A percentile compares a stretch with the other conserved stretches of the same genome.
Conservation (phyloP, 2,888 invertebrate genomes). For the Trichopria drosophilae region DNA sequence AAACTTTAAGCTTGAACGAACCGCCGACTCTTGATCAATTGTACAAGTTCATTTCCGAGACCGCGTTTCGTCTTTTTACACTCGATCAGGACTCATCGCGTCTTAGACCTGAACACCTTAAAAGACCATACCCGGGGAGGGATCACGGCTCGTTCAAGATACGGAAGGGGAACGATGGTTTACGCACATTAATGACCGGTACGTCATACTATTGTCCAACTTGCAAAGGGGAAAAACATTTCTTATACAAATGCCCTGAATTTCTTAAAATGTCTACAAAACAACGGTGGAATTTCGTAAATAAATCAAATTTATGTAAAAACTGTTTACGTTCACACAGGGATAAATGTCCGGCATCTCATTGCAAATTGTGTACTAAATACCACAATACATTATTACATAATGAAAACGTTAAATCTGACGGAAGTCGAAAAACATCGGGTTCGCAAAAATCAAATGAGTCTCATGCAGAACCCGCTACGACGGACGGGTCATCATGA, state of each 20-base stretch:
- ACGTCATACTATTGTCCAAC: conserved; percentile 14
- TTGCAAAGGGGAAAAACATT: conserved; percentile 19
- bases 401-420: neutral
- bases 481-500: conserved; percentile 2
- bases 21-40: conserved; percentile 18
- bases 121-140: conserved; percentile 14
- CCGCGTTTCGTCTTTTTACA: conserved; percentile 21
- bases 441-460: neutral
- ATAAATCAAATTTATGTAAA: conserved; percentile 12
- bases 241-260: conserved; percentile 17
- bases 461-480: neutral
- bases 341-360: conserved; percentile 14
- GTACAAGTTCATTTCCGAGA: conserved; percentile 24
- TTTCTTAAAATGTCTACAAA: conserved; percentile 21
- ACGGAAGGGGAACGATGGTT: conserved; percentile 18
- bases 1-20: conserved; percentile 18
- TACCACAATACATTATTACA: too few relatives aligned
- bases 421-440: neutral
- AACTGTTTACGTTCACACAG: conserved; percentile 20
- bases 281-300: too few relatives aligned
- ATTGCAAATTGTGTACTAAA: conserved; percentile 18
- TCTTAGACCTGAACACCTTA: conserved; percentile 3
- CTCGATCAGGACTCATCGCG: conserved; percentile 27
- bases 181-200: conserved; percentile 15
- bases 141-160: conserved; percentile 7